phyloP scores from a whole-genome alignment of 2,113 vertebrate species.

The Vireo altiloquus region DNA sequence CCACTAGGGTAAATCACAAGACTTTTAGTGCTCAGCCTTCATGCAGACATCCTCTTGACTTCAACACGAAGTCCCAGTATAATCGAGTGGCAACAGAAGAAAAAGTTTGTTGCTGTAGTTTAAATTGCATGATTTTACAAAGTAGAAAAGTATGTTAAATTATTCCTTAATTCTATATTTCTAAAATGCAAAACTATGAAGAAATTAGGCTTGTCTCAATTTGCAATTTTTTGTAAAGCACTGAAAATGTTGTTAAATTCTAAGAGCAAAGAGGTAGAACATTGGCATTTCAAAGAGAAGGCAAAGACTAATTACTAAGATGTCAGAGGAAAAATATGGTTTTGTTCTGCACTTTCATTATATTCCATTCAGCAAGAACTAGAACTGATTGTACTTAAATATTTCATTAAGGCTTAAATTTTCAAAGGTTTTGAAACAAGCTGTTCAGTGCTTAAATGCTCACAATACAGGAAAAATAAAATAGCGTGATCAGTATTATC shows the following conservation, averaged over 20 bases:
- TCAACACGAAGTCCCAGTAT: neutral
- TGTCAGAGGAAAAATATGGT: neutral
- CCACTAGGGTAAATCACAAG: neutral
- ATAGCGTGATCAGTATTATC: constrained; percentile 48
- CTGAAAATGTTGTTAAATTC: neutral
- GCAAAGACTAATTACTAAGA: neutral
- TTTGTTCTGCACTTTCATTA: neutral
- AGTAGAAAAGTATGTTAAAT: neutral
- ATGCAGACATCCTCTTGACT: neutral
- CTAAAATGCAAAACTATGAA: neutral
- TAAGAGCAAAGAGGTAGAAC: neutral
- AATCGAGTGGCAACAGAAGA: neutral
- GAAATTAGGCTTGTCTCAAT: neutral
- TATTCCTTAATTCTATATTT: neutral
- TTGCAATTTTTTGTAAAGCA: neutral
- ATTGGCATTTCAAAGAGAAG: neutral
- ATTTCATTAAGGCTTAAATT: neutral
- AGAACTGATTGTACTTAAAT: constrained; percentile 5
- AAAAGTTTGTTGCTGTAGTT: neutral
- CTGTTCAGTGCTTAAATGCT: constrained; percentile 8
- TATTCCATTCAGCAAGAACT: neutral
- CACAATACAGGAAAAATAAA: constrained; percentile 16
- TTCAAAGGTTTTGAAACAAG: constrained; percentile 26
- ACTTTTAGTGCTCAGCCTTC: neutral
- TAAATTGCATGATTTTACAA: neutral